A percentile compares a stretch with the other conserved stretches of the same genome.
Conservation (phyloP, 2,888 invertebrate genomes). For the Chironomus tentans region DNA sequence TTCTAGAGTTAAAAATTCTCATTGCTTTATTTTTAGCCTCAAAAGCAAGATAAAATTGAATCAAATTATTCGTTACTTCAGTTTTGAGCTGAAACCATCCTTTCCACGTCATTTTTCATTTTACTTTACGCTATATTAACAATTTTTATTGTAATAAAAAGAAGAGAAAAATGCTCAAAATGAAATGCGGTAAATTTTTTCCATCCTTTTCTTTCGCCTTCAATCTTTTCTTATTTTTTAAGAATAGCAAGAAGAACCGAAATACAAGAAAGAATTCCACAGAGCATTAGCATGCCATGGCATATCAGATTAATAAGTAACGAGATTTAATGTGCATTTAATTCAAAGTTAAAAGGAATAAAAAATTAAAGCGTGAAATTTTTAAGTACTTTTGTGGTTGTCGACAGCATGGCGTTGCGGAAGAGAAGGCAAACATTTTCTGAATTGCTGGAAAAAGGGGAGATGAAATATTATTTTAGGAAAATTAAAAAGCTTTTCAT, state of each 20-base stretch:
- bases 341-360: neutral
- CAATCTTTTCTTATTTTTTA: neutral
- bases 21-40: too few species aligned
- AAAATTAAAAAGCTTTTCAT: neutral
- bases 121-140: neutral
- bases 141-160: neutral
- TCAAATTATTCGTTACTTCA: too few species aligned
- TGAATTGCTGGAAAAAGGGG: too few species aligned
- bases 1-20: too few species aligned
- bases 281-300: neutral
- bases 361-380: neutral
- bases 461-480: neutral
- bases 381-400: neutral
- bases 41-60: too few species aligned
- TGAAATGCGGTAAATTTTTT: neutral
- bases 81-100: too few species aligned
- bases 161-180: neutral
- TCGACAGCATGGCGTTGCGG: neutral
- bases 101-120: too few species aligned
- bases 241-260: too few species aligned
- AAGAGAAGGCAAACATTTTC: too few species aligned
- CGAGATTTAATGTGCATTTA: slow-evolving; percentile 3
- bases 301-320: neutral
- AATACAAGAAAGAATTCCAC: neutral
- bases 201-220: neutral